These are phyloP conservation scores for Stenotaenia linearis DNA, from an alignment of 2,888 invertebrate genomes.

Conservation along the genomic window DNA sequence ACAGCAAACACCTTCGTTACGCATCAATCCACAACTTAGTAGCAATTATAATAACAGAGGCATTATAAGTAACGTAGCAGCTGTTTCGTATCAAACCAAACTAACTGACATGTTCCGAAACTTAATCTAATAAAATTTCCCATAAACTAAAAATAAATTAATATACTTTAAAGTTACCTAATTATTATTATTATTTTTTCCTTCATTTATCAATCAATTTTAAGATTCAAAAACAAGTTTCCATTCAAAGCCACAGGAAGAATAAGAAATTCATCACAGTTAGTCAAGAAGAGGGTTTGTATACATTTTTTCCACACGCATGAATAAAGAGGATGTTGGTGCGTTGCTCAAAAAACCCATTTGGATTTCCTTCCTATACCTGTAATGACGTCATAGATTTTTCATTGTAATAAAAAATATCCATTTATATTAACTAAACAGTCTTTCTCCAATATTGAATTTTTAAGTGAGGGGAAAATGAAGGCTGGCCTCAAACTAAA, in stretches of 20 bases:
- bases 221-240: background rate
- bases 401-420: background rate
- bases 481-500: background rate
- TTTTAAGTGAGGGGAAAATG: background rate
- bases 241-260: background rate
- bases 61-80: background rate
- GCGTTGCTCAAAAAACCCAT: background rate
- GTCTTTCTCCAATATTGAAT: background rate
- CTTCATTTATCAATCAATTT: background rate
- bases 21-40: background rate
- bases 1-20: background rate
- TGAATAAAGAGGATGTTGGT: conserved; percentile 5
- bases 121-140: background rate
- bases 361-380: background rate
- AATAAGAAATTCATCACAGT: background rate
- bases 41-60: background rate
- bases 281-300: background rate
- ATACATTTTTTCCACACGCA: background rate
- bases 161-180: background rate
- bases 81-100: background rate
- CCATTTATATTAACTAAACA: conserved; percentile 1
- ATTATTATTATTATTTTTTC: background rate
- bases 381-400: background rate
- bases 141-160: background rate
- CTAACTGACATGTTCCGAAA: background rate